phyloP scores from a whole-genome alignment of 2,797 vertebrate species.

The Sitta carolinensis region DNA sequence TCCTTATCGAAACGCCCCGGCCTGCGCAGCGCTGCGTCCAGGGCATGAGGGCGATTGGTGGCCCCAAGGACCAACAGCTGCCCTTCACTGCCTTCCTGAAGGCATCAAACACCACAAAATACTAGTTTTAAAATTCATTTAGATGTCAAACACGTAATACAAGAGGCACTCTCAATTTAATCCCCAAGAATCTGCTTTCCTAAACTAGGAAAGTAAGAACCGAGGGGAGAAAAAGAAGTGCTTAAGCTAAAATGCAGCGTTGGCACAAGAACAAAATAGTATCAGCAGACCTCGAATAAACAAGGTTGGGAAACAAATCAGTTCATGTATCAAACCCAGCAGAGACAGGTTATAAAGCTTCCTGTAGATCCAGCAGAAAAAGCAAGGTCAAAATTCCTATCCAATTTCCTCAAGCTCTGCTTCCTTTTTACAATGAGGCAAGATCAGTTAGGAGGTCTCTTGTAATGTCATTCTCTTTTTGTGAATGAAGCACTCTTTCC shows the following conservation, averaged over 20 bases:
- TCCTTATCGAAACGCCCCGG: constrained; percentile 96
- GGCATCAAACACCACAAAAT: background rate
- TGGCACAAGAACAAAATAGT: background rate
- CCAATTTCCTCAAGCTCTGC: background rate
- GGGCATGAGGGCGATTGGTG: constrained; percentile 91
- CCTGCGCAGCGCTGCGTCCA: constrained; percentile 91
- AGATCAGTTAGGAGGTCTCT: background rate
- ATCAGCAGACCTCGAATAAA: background rate
- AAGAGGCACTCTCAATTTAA: background rate
- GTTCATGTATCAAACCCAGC: background rate
- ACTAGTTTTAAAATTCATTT: background rate
- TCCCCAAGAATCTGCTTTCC: background rate
- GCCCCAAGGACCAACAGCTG: constrained; percentile 92
- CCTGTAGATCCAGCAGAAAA: background rate
- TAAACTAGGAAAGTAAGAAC: background rate
- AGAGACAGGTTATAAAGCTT: background rate
- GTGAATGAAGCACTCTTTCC: background rate
- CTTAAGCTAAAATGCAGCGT: background rate
- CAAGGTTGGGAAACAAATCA: background rate
- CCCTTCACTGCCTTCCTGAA: constrained; percentile 88
- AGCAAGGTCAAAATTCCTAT: background rate
- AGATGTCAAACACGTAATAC: background rate
- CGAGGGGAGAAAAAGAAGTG: background rate
- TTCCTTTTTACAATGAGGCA: background rate
- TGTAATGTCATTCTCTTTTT: background rate